Evolutionary conservation across 2,888 invertebrate species (phyloP), one percentile per base, ranked within the genome.

Genomic region (Caenorhabditis becei): DNA sequence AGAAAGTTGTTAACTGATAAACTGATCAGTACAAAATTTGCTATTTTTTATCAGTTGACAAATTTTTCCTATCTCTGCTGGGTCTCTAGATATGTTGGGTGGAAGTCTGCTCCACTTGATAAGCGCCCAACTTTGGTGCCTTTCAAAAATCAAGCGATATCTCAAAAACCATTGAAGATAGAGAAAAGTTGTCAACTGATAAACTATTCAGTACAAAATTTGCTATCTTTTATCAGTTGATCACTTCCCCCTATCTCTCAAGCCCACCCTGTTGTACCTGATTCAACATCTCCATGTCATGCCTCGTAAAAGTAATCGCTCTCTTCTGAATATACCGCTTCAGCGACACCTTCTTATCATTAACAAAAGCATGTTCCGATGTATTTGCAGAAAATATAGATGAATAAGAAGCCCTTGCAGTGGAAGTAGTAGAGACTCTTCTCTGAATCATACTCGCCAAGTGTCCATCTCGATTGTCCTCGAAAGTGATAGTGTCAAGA

Each of bases 211-310:
- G 44, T 18, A n/a, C 26, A 11, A 44, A 35, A n/a, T 28, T 35
- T 58, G 35, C n/a, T n/a, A n/a, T n/a, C n/a, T n/a, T n/a, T n/a
- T n/a, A n/a, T n/a, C n/a, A n/a, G n/a, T n/a, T n/a, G n/a, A n/a
- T n/a, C n/a, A n/a, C 35, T 35, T 35, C 10, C 10, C 10, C 7
- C 20, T 26, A n/a, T 49, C n/a, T 18, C 23, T 18, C 20, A n/a
- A n/a, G n/a, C n/a, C 32, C 32, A 32, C 32, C 37, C 18, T n/a
- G n/a, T n/a, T n/a, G n/a, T n/a, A 82, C 84, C 77, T 85, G 78
- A 66, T 87, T 85, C 44, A 87, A 58, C 23, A 77, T 41, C 23
- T 81, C 84, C 87, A 87, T 87, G 51, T 87, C 85, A 3, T 77
- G 59, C 14, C 87, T 16, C 2, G 63, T 77, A 41, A 87, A 85